Evolutionary conservation across 2,113 vertebrate genomes (phyloP).

Genomic region (Pseudopodoces humilis): DNA sequence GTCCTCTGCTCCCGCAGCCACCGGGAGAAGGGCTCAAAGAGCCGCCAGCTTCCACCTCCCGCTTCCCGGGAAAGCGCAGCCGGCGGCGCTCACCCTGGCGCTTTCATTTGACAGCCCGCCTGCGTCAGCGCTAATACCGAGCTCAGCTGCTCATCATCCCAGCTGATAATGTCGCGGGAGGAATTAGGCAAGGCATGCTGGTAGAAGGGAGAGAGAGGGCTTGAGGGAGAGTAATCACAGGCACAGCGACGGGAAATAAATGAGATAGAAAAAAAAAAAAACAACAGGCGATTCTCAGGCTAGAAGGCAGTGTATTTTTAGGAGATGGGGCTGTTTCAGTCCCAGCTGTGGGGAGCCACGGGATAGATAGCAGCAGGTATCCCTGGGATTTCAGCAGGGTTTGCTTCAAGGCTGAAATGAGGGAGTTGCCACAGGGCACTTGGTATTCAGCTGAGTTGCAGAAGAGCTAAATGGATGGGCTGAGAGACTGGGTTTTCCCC

Average conservation of each 20-base stretch:
- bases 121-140: constrained; percentile 26
- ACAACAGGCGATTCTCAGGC: not conserved
- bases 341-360: not conserved
- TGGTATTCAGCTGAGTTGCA: not conserved
- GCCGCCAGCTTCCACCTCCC: not conserved
- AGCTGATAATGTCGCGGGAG: constrained; percentile 13
- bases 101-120: not conserved
- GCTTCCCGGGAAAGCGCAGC: not conserved
- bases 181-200: constrained; percentile 37
- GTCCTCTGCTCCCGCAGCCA: rapidly evolving
- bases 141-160: constrained; percentile 12
- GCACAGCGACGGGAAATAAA: constrained; percentile 15
- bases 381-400: not conserved
- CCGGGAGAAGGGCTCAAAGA: not conserved
- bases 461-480: not conserved
- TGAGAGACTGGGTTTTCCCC: not conserved
- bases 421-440: not conserved
- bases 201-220: not conserved
- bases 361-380: not conserved
- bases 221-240: constrained; percentile 29
- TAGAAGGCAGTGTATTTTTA: not conserved
- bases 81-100: not conserved
- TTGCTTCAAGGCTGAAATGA: not conserved
- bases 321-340: not conserved
- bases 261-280: not conserved